Evolutionary conservation across 2,888 invertebrate species (phyloP).

Genomic region (Vesta saturnalis): DNA sequence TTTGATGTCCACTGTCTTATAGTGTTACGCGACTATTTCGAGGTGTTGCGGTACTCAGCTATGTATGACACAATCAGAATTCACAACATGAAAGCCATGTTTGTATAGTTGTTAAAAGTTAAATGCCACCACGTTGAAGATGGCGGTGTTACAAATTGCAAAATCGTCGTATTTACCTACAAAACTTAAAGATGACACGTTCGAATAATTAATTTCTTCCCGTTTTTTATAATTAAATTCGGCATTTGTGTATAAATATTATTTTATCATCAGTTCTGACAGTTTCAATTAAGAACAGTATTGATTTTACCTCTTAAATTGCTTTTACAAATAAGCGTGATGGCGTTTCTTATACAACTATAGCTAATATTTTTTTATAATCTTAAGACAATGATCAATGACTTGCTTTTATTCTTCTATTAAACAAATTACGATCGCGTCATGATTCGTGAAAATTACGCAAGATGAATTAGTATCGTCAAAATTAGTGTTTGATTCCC

Average conservation of each 20-base stretch:
- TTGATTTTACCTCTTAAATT: conserved; percentile 37
- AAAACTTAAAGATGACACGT: conserved; percentile 22
- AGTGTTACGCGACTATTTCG: conserved; percentile 61
- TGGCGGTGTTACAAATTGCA: conserved; percentile 34
- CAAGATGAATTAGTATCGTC: too few species aligned
- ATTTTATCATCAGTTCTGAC: conserved; percentile 37
- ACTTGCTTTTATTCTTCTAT: conserved; percentile 18
- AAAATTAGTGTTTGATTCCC: background rate
- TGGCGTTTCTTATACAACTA: conserved; percentile 22
- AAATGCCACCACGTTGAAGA: conserved; percentile 22
- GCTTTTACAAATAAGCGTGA: conserved; percentile 33
- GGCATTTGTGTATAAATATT: conserved; percentile 39
- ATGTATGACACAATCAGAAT: conserved; percentile 54
- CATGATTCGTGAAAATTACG: background rate
- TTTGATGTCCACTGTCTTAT: conserved; percentile 61
- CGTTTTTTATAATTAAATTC: conserved; percentile 37
- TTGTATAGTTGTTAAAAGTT: conserved; percentile 39
- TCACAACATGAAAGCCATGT: conserved; percentile 41
- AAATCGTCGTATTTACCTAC: conserved; percentile 17
- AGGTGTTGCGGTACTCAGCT: conserved; percentile 62
- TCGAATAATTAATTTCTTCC: conserved; percentile 33
- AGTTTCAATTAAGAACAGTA: conserved; percentile 38
- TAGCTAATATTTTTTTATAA: conserved; percentile 26
- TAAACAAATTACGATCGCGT: background rate
- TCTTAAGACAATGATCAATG: conserved; percentile 36